Evolutionary conservation across 2,113 vertebrate genomes (phyloP).

Genomic region (Hepsetus odoe): DNA sequence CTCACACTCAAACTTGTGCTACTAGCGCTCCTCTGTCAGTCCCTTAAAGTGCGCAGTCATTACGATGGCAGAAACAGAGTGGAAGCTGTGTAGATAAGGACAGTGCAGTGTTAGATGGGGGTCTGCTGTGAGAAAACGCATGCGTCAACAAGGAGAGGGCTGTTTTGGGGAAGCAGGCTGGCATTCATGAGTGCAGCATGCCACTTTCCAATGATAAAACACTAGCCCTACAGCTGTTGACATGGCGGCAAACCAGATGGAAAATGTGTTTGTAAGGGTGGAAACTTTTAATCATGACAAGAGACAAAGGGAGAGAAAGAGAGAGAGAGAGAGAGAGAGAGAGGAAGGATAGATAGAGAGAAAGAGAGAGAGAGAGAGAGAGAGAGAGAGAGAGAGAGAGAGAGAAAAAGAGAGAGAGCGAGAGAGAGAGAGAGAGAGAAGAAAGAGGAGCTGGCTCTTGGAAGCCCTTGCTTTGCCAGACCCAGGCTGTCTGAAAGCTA

Average conservation of each 20-base stretch:
- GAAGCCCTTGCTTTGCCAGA: background rate
- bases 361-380: background rate
- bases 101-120: background rate
- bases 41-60: constrained; percentile 1
- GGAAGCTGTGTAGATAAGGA: constrained; percentile 10
- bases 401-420: background rate
- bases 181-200: constrained; percentile 37
- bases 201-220: constrained; percentile 45
- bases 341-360: no score
- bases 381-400: background rate
- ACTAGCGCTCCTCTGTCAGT: no score
- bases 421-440: background rate
- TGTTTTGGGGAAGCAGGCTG: background rate
- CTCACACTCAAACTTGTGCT: no score
- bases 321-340: background rate
- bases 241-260: constrained; percentile 58
- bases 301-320: background rate
- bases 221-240: constrained; percentile 60
- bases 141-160: background rate
- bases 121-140: background rate
- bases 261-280: constrained; percentile 55
- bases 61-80: constrained; percentile 33
- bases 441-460: background rate
- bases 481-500: background rate
- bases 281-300: constrained; percentile 58